Base-by-base conservation (phyloP, 1,140 invertebrate species). In the Diachasma alloeum region DNA sequence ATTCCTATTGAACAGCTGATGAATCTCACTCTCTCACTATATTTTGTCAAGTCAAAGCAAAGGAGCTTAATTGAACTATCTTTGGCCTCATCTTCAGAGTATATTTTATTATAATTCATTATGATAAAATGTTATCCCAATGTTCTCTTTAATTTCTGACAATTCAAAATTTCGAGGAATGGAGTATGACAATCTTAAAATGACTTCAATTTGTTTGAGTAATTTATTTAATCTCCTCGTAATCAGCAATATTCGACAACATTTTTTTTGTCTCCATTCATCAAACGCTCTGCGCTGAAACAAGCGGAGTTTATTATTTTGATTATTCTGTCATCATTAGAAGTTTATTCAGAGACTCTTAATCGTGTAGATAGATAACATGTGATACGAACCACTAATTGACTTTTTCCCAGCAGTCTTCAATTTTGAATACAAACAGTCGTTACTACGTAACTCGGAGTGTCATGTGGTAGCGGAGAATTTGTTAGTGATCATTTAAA, bases 1-100 rank as follows among this genome's bases (percentile, higher is more conserved):
- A 97, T 94, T 78, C 94, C 95, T 17, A 90, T 72, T 75, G 93
- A 94, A 82, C 96, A 95, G 19, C 94, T 89, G 0, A 94, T 71
- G 87, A 98, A 97, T 88, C 97, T 96, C 22, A 89, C 87, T 46
- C 91, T 90, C 79, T 91, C 87, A 81, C 92, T 93, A 76, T 91
- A 93, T 71, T 92, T 84, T 13, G 91, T 93, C 59, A 97, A 91
- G 86, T 96, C 92, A 78, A 96, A 91, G 83, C 94, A 96, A 67
- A 96, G 85, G 31, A 97, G 91, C 79, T 92, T 93, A 19, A 94
- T 86, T 70, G 46, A 37, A 44, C 24, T 44, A 46, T 80, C 53
- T 67, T 72, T 48, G 48, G 13, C 37, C 9, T 56, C 22, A 66
- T 76, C 37, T 2, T 76, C 69, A 17, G 26, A 11, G n/a, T 76